Percentiles rank a stretch among this genome's conserved stretches.
Evolutionary conservation across 2,113 vertebrate genomes (phyloP).

Genomic region (Cyanoderma ruficeps): DNA sequence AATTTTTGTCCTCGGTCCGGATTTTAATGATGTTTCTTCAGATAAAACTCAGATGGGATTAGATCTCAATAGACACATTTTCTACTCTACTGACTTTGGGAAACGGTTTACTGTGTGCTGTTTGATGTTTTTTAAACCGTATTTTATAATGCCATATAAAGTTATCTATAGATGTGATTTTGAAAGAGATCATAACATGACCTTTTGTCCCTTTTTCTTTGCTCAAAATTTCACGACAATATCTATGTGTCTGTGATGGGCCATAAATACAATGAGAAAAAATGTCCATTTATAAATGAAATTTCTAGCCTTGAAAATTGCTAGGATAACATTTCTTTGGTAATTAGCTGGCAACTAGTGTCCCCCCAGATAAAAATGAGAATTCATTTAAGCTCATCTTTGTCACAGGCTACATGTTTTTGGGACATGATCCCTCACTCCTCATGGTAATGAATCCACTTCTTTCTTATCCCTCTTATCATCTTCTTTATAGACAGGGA

Average conservation of each 20-base stretch:
- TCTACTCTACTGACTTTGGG: neutral
- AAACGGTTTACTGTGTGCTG: neutral
- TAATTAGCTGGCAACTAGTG: neutral
- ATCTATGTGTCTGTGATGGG: neutral
- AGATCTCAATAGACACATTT: neutral
- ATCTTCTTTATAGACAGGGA: neutral
- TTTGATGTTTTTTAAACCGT: neutral
- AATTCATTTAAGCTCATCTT: neutral
- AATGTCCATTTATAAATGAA: neutral
- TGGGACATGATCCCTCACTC: neutral
- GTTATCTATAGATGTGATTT: neutral
- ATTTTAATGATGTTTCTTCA: neutral
- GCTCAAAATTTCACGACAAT: neutral
- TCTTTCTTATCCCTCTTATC: neutral
- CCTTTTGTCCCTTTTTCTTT: neutral
- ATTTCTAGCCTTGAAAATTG: neutral
- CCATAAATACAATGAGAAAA: neutral
- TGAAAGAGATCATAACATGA: neutral
- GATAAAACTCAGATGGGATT: neutral
- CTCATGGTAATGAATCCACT: neutral
- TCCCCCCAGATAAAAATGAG: neutral
- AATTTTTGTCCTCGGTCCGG: neutral
- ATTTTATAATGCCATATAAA: neutral
- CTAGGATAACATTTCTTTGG: neutral
- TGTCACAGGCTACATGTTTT: neutral